phyloP scores from a whole-genome alignment of 2,113 vertebrate species.

The Anarrhichthys ocellatus region DNA sequence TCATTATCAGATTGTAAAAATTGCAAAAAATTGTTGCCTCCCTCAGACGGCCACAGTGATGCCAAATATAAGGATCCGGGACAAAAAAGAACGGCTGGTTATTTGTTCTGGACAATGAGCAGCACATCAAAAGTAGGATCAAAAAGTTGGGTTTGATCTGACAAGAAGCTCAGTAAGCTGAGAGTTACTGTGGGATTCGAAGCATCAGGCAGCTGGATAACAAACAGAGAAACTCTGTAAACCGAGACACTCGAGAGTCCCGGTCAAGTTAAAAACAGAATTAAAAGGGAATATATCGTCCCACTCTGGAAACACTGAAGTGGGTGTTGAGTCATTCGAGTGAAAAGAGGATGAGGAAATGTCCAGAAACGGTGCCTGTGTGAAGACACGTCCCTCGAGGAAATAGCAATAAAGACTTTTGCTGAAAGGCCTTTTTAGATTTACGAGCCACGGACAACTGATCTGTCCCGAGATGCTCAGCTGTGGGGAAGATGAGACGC shows the following conservation, averaged over 20 bases:
- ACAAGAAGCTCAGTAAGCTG: constrained; percentile 51
- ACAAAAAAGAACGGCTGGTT: constrained; percentile 33
- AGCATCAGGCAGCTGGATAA: constrained; percentile 58
- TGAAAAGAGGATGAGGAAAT: constrained; percentile 51
- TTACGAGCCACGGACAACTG: constrained; percentile 47
- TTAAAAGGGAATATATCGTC: constrained; percentile 42
- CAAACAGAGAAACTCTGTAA: constrained; percentile 68
- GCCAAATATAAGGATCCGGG: background rate
- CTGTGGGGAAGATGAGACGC: constrained; percentile 25
- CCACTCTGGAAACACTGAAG: constrained; percentile 37
- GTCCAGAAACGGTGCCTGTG: constrained; percentile 23
- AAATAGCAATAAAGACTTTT: constrained; percentile 31
- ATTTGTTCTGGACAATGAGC: constrained; percentile 38
- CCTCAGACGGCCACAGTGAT: background rate
- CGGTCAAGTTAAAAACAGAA: constrained; percentile 43
- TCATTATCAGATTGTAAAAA: constrained; percentile 18
- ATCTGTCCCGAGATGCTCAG: constrained; percentile 29
- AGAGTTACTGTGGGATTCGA: constrained; percentile 44
- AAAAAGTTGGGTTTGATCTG: constrained; percentile 18
- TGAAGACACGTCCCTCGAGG: constrained; percentile 19
- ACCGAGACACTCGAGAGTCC: constrained; percentile 49
- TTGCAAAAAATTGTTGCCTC: constrained; percentile 12
- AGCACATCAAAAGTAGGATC: constrained; percentile 41
- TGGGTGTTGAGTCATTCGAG: constrained; percentile 63
- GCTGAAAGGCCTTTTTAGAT: constrained; percentile 65